Conservation (phyloP, 2,113 vertebrate genomes). For the Phrynocephalus versicolor region DNA sequence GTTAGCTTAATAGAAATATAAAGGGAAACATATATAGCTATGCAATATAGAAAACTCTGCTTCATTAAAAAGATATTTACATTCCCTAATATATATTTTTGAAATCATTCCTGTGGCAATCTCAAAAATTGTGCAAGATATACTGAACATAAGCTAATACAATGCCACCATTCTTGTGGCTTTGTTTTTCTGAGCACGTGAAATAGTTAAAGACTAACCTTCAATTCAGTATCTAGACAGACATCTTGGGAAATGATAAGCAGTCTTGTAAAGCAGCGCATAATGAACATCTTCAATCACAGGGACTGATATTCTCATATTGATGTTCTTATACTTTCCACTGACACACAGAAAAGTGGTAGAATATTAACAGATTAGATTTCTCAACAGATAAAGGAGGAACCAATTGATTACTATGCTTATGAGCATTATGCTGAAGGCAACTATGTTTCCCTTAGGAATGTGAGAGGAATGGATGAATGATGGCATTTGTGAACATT, state of each 20-base stretch:
- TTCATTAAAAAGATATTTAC: neutral
- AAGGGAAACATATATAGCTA: neutral
- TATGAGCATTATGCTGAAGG: neutral
- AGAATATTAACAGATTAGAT: neutral
- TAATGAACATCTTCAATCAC: neutral
- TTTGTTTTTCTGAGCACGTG: neutral
- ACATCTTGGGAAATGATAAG: neutral
- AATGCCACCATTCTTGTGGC: neutral
- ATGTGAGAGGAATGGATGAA: neutral
- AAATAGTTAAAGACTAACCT: neutral
- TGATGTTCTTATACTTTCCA: neutral
- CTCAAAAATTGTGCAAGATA: neutral
- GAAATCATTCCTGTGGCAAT: neutral
- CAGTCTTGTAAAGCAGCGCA: neutral
- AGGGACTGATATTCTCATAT: neutral
- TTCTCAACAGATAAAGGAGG: neutral
- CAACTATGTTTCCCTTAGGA: neutral
- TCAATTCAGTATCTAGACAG: neutral
- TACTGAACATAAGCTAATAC: neutral
- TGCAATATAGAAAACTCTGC: neutral
- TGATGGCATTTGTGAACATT: neutral
- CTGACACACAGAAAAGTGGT: neutral
- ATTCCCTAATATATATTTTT: neutral
- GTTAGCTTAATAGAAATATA: neutral
- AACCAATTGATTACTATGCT: neutral